phyloP scores from a whole-genome alignment of 2,888 invertebrate genomes.

The Polydesmus complanatus region DNA sequence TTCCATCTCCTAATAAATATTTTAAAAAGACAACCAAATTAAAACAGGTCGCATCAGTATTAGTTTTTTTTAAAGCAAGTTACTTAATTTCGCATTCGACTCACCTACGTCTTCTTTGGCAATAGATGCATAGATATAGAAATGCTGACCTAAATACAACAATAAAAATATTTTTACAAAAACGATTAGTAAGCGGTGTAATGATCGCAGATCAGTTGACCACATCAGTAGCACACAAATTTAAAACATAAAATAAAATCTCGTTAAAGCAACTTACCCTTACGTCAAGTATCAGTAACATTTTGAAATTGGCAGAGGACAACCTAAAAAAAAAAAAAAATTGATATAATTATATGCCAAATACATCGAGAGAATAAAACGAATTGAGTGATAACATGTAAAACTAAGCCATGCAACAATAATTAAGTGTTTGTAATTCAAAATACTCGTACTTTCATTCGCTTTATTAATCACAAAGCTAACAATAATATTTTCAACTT shows the following conservation, averaged over 20 bases:
- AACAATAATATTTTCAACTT: no score
- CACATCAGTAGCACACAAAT: not conserved
- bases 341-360: not conserved
- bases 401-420: no score
- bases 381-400: no score
- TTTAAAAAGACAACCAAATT: not conserved
- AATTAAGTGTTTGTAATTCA: no score
- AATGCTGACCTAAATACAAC: conserved; percentile 3
- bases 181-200: no score
- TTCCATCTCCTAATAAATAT: conserved; percentile 6
- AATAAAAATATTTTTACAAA: not conserved
- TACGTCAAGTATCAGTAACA: not conserved
- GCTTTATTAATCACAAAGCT: no score
- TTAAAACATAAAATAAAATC: not conserved
- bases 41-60: no score
- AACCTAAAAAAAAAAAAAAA: not conserved
- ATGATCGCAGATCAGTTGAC: no score
- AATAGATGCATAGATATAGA: conserved; percentile 17
- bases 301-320: not conserved
- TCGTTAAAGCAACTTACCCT: not conserved
- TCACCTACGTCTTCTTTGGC: conserved; percentile 16
- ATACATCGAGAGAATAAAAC: no score
- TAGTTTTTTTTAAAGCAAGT: no score
- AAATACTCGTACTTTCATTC: no score
- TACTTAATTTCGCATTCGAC: not conserved